Evolutionary conservation across 2,113 vertebrate species (phyloP).

Genomic region (Sylvietta virens): DNA sequence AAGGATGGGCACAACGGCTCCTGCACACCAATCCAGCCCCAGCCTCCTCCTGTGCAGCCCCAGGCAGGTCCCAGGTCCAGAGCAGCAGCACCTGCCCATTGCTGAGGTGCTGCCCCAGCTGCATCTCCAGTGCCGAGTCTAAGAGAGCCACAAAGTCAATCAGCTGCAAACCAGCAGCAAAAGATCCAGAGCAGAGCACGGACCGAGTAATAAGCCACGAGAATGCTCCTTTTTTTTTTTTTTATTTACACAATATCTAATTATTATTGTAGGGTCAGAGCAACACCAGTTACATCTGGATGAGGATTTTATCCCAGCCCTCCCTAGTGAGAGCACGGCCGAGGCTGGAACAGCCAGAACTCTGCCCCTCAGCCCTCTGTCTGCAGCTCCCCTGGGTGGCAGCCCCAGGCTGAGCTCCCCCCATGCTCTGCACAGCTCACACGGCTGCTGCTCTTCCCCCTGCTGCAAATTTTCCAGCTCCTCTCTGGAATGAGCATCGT

Average conservation of each 20-base stretch:
- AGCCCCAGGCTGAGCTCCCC: neutral
- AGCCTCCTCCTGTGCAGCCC: neutral
- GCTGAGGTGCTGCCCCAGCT: neutral
- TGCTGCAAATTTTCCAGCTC: neutral
- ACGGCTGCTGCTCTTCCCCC: neutral
- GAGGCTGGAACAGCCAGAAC: neutral
- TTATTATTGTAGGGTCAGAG: neutral
- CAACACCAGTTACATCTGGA: neutral
- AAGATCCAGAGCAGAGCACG: neutral
- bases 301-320: neutral
- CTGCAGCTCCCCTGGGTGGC: neutral
- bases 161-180: neutral
- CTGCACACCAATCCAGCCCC: neutral
- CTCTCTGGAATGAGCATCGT: neutral
- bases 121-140: neutral
- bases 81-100: neutral
- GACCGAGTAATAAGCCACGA: neutral
- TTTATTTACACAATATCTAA: neutral
- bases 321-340: fast-evolving
- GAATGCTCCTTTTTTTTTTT: neutral
- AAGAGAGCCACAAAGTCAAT: neutral
- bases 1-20: neutral
- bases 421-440: fast-evolving
- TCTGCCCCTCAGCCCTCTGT: neutral
- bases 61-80: neutral